Percentiles rank a stretch among this genome's conserved stretches.
Conservation (phyloP, 2,113 vertebrate species). For the Bubo bubo region DNA sequence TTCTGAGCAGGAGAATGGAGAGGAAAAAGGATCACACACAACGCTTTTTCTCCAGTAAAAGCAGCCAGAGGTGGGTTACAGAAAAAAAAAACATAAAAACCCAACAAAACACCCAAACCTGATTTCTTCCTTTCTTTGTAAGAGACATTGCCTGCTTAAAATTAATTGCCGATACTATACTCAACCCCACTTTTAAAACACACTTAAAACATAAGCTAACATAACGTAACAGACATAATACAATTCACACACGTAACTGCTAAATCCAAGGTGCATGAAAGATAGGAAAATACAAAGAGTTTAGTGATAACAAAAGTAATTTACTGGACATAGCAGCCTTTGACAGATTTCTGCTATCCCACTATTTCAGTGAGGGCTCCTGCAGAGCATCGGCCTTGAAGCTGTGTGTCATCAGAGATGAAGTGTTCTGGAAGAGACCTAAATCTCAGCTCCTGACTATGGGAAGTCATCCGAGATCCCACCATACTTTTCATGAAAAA, state of each 20-base stretch:
- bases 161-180: neutral
- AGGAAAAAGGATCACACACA: slow-evolving; percentile 8
- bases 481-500: neutral
- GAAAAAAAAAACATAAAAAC: no score
- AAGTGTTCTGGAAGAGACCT: neutral
- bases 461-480: neutral
- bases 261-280: neutral
- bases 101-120: neutral
- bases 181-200: neutral
- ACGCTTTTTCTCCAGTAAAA: neutral
- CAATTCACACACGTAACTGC: neutral
- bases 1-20: neutral
- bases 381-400: neutral
- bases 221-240: neutral
- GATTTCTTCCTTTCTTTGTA: neutral
- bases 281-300: neutral
- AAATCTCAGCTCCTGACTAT: neutral
- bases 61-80: neutral
- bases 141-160: neutral
- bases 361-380: neutral
- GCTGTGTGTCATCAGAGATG: neutral
- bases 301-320: neutral
- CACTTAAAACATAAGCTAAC: neutral
- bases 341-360: neutral
- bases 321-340: neutral